Percentiles rank a stretch among this genome's conserved stretches.
phyloP scores from a whole-genome alignment of 2,113 vertebrate genomes.

The Blennius ocellaris region DNA sequence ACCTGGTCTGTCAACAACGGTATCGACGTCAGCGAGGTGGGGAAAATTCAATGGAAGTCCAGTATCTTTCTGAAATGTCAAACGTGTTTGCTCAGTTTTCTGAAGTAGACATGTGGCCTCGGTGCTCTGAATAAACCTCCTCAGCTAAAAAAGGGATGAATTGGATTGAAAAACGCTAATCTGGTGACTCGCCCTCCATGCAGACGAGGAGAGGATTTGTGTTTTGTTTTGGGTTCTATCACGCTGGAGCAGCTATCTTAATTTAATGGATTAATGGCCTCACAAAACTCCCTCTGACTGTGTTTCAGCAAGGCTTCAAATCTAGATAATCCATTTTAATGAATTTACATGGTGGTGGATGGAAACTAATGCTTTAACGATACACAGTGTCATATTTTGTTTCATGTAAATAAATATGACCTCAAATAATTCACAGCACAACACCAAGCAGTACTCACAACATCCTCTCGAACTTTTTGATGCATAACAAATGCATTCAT shows the following conservation, averaged over 20 bases:
- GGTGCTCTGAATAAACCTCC: constrained; percentile 4
- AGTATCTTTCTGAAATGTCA: background rate
- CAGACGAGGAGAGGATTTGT: constrained; percentile 45
- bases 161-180: constrained; percentile 26
- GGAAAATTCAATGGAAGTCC: background rate
- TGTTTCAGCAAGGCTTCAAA: constrained; percentile 36
- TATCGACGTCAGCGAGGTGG: constrained; percentile 83
- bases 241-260: constrained; percentile 30
- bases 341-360: constrained; percentile 2
- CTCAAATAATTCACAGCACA: no score
- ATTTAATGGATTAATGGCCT: constrained; percentile 54
- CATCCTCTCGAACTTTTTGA: no score
- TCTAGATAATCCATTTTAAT: constrained; percentile 45
- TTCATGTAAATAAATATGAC: no score
- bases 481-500: no score
- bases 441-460: no score
- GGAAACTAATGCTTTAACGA: constrained; percentile 7
- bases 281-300: constrained; percentile 14
- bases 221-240: constrained; percentile 33
- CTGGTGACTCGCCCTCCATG: constrained; percentile 16
- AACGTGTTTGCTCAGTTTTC: background rate
- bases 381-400: background rate
- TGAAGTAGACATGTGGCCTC: background rate
- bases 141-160: constrained; percentile 32
- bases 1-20: constrained; percentile 83